These are phyloP conservation scores for Scopus umbretta DNA, from an alignment of 2,113 vertebrate species.

Conservation along the genomic window DNA sequence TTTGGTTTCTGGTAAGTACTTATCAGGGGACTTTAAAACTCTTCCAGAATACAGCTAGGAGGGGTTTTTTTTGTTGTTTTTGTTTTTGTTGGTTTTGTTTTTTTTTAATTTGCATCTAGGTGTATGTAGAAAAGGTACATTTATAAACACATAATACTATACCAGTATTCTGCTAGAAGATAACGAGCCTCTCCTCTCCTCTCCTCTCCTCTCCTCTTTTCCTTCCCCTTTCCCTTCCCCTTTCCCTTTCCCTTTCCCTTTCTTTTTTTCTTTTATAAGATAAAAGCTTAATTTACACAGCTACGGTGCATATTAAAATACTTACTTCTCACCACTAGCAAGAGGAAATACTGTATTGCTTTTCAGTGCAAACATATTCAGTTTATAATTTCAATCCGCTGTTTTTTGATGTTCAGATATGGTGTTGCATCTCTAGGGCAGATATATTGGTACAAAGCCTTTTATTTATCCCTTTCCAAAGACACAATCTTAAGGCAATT, in stretches of 20 bases:
- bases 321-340: not conserved
- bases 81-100: no score
- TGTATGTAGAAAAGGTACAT: not conserved
- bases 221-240: no score
- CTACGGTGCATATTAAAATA: not conserved
- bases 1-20: not conserved
- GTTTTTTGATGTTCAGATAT: not conserved
- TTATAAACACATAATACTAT: not conserved
- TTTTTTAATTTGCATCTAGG: not conserved
- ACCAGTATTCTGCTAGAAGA: not conserved
- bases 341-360: not conserved
- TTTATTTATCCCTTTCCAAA: conserved; percentile 10
- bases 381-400: not conserved
- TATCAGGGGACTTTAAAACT: not conserved
- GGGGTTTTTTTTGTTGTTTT: no score
- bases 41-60: not conserved
- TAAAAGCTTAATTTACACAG: not conserved
- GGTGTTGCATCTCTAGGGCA: not conserved
- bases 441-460: not conserved
- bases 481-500: conserved; percentile 17
- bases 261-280: not conserved
- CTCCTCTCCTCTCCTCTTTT: not conserved
- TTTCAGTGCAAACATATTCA: not conserved
- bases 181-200: not conserved
- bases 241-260: no score